Evolutionary conservation across 1,140 invertebrate species (phyloP).

Genomic region (Bombus breviceps): DNA sequence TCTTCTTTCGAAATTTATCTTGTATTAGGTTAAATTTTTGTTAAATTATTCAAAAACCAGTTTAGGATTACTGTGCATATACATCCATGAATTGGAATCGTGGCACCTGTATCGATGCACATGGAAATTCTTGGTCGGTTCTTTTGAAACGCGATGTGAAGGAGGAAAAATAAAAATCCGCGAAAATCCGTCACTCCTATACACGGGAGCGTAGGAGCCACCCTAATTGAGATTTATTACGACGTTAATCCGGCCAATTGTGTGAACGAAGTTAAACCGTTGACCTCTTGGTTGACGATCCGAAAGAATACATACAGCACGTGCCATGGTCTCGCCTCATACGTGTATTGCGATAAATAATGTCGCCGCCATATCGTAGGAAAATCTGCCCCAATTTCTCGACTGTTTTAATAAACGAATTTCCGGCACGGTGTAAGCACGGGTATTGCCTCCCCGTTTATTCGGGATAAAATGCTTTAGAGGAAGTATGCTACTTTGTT

Average conservation of each 20-base stretch:
- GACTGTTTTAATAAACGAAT: not conserved
- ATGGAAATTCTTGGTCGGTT: not conserved
- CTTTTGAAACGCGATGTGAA: not conserved
- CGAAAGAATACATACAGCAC: constrained; percentile 63
- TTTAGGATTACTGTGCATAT: too few species aligned
- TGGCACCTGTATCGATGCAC: not conserved
- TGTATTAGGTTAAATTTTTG: too few species aligned
- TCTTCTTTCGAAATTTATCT: too few species aligned
- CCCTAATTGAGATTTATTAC: constrained; percentile 78
- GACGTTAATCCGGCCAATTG: constrained; percentile 76
- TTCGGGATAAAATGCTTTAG: not conserved
- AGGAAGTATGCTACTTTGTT: not conserved
- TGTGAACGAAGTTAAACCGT: constrained; percentile 76
- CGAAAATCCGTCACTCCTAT: constrained; percentile 22
- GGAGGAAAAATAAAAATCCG: constrained; percentile 26
- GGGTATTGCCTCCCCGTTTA: not conserved
- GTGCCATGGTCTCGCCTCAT: constrained; percentile 44
- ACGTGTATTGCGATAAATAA: constrained; percentile 32
- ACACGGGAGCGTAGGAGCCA: constrained; percentile 38
- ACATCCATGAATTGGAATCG: not conserved
- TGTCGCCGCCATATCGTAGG: not conserved
- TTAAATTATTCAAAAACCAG: too few species aligned
- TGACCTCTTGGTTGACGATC: constrained; percentile 72
- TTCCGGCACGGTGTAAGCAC: not conserved
- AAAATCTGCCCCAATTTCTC: constrained; percentile 31